These are phyloP conservation scores for Columba janthina DNA, from an alignment of 2,113 vertebrate species.

Conservation along the genomic window DNA sequence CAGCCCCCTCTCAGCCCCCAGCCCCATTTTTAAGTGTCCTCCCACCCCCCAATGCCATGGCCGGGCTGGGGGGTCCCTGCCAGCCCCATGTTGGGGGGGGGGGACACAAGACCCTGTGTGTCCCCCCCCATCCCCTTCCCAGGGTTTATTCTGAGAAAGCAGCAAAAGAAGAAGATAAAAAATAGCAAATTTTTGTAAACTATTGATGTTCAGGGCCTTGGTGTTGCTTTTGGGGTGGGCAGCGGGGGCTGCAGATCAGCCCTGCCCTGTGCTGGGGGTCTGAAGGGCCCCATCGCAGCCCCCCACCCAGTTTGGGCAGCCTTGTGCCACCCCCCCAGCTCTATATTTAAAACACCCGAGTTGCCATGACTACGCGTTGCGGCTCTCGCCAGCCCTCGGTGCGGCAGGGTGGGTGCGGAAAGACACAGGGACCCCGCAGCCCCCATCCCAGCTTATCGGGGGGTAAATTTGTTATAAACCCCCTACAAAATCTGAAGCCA, in stretches of 20 bases:
- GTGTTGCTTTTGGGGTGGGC: background rate
- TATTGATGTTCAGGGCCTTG: background rate
- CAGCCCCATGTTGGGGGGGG: background rate
- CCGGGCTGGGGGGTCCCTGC: background rate
- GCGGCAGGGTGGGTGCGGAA: background rate
- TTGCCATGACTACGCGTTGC: slow-evolving; percentile 48
- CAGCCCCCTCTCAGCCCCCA: background rate
- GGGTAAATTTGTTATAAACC: background rate
- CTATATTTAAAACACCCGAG: background rate
- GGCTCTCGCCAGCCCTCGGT: background rate
- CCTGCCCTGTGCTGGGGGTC: fast-evolving
- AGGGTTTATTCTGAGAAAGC: background rate
- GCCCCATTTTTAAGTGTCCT: background rate
- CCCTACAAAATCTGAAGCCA: background rate
- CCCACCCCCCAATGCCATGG: no score
- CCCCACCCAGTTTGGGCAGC: fast-evolving
- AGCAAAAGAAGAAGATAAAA: background rate
- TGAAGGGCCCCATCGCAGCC: background rate
- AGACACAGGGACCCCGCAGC: fast-evolving
- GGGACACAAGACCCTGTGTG: fast-evolving
- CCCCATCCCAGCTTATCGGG: fast-evolving
- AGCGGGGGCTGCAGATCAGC: no score
- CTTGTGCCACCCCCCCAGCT: background rate
- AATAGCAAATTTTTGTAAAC: background rate
- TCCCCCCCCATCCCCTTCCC: background rate